Evolutionary conservation across 2,113 vertebrate genomes (phyloP).

Genomic region (Spilogale gracilis): DNA sequence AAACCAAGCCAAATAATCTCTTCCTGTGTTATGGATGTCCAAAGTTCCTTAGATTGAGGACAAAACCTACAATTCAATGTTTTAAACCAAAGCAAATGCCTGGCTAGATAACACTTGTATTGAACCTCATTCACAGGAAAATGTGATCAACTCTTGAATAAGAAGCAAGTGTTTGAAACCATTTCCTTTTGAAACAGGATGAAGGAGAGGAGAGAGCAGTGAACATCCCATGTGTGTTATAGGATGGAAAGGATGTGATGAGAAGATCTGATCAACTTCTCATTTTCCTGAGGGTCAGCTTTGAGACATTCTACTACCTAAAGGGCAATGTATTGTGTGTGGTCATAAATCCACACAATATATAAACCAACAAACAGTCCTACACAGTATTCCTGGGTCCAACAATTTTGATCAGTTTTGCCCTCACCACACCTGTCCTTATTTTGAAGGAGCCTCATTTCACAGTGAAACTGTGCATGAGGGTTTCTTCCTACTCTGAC

Average conservation of each 20-base stretch:
- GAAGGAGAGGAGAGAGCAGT: not conserved
- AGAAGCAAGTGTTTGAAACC: not conserved
- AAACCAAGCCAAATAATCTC: slow-evolving; percentile 6
- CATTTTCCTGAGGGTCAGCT: not conserved
- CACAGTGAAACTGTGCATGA: not conserved
- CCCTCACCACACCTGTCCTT: not conserved
- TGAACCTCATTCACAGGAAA: not conserved
- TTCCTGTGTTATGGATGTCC: not conserved
- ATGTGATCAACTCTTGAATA: not conserved
- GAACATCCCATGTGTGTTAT: fast-evolving
- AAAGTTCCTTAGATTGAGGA: not conserved
- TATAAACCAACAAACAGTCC: fast-evolving
- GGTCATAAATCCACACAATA: fast-evolving
- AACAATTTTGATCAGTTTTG: not conserved
- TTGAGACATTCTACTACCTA: not conserved
- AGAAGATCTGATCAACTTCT: not conserved
- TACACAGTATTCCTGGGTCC: fast-evolving
- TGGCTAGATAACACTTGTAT: not conserved
- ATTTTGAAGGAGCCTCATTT: not conserved
- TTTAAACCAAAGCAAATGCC: not conserved
- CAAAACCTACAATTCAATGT: not conserved
- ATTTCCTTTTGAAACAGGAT: not conserved
- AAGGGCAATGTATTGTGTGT: not conserved
- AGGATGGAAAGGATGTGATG: not conserved
- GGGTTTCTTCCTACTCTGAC: not conserved